Percentiles rank a stretch among this genome's conserved stretches.
Evolutionary conservation across 1,140 invertebrate species (phyloP).

Genomic region (Phortica variegata): DNA sequence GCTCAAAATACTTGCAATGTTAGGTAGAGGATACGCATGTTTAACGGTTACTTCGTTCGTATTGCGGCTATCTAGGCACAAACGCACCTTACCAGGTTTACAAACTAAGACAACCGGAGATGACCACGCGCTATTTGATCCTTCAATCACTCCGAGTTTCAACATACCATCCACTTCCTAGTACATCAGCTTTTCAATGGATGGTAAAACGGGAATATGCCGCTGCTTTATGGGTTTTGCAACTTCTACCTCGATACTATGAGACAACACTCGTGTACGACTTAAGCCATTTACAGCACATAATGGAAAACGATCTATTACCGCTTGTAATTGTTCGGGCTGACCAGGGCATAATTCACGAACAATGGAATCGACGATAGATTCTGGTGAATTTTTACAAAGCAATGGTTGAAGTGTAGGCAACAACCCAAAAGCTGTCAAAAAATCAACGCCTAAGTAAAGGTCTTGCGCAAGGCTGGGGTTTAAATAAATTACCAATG

Average conservation of each 20-base stretch:
- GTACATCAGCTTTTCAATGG: neutral
- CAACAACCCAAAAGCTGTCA: too few species aligned
- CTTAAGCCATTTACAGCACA: neutral
- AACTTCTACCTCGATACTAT: neutral
- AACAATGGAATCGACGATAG: too few species aligned
- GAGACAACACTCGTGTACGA: neutral
- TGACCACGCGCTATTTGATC: too few species aligned
- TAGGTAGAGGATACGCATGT: slow-evolving; percentile 30
- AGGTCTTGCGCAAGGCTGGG: too few species aligned
- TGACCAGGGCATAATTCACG: too few species aligned
- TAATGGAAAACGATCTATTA: neutral
- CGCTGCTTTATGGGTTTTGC: slow-evolving; percentile 1
- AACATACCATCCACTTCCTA: neutral
- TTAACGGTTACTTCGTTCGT: slow-evolving; percentile 46
- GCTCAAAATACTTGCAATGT: slow-evolving; percentile 44
- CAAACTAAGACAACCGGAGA: neutral
- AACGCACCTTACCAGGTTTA: too few species aligned
- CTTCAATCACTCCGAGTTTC: neutral
- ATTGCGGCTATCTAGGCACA: slow-evolving; percentile 50
- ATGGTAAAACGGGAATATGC: slow-evolving; percentile 1
- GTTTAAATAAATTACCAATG: too few species aligned
- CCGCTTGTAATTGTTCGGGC: too few species aligned
- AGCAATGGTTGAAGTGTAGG: too few species aligned
- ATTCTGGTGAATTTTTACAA: too few species aligned
- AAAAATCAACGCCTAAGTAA: too few species aligned